Evolutionary conservation across 2,113 vertebrate species (phyloP).

Genomic region (Saguinus imperator): DNA sequence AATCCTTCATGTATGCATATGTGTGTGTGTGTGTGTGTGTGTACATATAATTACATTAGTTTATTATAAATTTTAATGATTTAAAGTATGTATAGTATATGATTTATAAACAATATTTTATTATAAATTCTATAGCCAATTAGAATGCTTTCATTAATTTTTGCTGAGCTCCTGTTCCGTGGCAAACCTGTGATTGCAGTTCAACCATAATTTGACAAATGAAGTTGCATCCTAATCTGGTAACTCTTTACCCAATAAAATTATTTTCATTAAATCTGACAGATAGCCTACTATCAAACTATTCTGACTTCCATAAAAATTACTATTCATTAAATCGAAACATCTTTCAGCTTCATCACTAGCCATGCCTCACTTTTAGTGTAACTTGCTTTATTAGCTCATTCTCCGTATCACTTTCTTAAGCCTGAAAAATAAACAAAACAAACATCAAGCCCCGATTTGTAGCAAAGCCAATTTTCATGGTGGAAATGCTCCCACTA

Average conservation of each 20-base stretch:
- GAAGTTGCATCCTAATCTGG: not conserved
- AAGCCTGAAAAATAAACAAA: not conserved
- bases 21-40: too few species aligned
- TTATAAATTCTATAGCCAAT: not conserved
- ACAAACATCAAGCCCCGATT: not conserved
- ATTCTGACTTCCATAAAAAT: not conserved
- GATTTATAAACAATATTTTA: conserved; percentile 14
- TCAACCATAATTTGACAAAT: not conserved
- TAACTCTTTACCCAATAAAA: not conserved
- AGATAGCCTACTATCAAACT: not conserved
- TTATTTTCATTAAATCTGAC: not conserved
- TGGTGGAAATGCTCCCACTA: not conserved
- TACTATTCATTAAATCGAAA: not conserved
- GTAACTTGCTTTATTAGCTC: not conserved
- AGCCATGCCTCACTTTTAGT: not conserved
- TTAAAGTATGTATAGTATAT: not conserved
- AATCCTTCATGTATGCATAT: not conserved
- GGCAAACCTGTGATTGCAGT: not conserved
- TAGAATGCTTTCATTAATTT: conserved; percentile 5
- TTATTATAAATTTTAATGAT: not conserved
- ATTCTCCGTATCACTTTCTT: conserved; percentile 1
- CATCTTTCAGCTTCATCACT: not conserved
- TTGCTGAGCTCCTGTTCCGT: not conserved
- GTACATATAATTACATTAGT: not conserved
- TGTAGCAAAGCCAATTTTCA: not conserved